A percentile compares a stretch with the other conserved stretches of the same genome.
Conservation (phyloP, 2,888 invertebrate species). For the Anoncus sp. region DNA sequence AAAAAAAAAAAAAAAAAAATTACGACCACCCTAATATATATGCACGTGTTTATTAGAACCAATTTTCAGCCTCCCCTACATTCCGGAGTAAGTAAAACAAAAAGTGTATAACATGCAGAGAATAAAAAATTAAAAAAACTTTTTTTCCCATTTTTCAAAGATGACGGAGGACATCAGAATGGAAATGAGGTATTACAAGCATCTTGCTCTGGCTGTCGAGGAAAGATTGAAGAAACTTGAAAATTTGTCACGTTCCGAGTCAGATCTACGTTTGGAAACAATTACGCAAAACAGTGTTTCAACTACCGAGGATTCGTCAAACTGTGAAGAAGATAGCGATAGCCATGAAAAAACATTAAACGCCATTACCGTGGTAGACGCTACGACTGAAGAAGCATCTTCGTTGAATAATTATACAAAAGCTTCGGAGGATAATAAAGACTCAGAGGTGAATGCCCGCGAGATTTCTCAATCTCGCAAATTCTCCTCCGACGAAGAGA, state of each 20-base stretch:
- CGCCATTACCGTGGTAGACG: not conserved
- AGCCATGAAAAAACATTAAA: slow-evolving; percentile 13
- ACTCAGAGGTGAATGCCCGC: slow-evolving; percentile 21
- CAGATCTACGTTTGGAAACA: not conserved
- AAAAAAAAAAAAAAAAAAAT: not conserved
- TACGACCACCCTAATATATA: too few species aligned
- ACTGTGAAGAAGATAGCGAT: slow-evolving; percentile 60
- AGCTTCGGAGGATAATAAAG: not conserved
- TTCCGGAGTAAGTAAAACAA: too few species aligned
- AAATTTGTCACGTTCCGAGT: slow-evolving; percentile 32
- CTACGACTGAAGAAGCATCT: not conserved
- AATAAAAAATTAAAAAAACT: not conserved
- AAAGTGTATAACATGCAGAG: not conserved
- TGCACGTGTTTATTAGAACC: too few species aligned
- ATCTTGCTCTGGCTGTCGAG: slow-evolving; percentile 88
- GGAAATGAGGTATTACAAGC: slow-evolving; percentile 88
- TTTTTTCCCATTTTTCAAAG: slow-evolving; percentile 82
- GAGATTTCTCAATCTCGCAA: slow-evolving; percentile 30
- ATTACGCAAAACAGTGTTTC: slow-evolving; percentile 16
- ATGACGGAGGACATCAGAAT: slow-evolving; percentile 87
- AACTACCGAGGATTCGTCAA: slow-evolving; percentile 57
- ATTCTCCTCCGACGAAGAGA: slow-evolving; percentile 54
- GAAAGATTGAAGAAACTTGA: slow-evolving; percentile 83
- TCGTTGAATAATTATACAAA: not conserved
- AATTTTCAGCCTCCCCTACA: too few species aligned